Base-by-base conservation (phyloP, 2,797 vertebrate species). In the Phoeniculus purpureus region DNA sequence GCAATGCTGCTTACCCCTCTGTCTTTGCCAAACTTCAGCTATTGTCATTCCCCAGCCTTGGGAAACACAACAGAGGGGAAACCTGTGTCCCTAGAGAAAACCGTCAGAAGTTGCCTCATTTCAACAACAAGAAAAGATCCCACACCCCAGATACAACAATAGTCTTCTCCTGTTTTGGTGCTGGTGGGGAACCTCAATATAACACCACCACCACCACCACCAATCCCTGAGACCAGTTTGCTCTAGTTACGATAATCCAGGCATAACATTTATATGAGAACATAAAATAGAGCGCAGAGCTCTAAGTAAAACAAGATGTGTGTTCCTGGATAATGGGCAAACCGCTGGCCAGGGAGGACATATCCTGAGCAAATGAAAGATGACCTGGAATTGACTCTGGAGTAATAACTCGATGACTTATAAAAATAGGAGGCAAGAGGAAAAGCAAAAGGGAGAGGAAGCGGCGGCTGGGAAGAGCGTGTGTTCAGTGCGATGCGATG, bases 311-410 rank as follows among this genome's bases (percentile, higher is more conserved):
- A 98, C 98, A 98, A 97, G 96, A 98, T 98, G 98, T 97, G 97
- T 97, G 95, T 97, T 97, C 96, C 94, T 92, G 94, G 97, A 96
- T 96, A 97, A 97, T 85, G 96, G 92, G 95, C 93, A 97, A 97
- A 97, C 88, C 94, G 77, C 94, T 97, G 97, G 97, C 97, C 97
- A 97, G 96, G 94, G 96, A 96, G 96, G 90, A 97, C 96, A 89
- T 96, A 97, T 96, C 97, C 96, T 96, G 96, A 97, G 89, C 97
- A 97, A 98, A 98, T 98, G 98, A 99, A 98, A 98, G 97, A 96
- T 98, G 98, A 98, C 98, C 98, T 98, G 94, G 96, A 97, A 94
- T 95, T 98, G 98, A 98, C 98, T 98, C 97, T 97, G 96, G 96
- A 97, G 97, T 97, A 97, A 97, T 95, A 96, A 97, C 96, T 97